Evolutionary conservation across 2,113 vertebrate genomes (phyloP).

Genomic region (Pavo muticus): DNA sequence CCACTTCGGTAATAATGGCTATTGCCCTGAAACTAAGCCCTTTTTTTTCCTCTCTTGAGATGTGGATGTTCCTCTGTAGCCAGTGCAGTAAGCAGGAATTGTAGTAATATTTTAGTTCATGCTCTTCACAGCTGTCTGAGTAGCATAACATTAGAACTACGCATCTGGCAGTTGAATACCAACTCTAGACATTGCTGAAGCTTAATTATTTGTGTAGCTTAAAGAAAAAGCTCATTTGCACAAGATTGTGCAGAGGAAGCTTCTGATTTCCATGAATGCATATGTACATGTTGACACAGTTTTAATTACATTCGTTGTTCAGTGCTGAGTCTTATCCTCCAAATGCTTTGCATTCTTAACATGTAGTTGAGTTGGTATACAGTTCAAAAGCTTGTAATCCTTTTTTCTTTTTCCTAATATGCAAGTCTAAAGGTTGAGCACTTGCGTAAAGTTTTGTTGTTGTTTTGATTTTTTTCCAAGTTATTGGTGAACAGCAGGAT

Average conservation of each 20-base stretch:
- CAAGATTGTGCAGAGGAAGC: background rate
- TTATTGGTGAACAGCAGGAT: background rate
- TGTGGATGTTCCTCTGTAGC: background rate
- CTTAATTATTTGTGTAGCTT: background rate
- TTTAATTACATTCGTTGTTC: background rate
- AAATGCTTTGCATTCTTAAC: background rate
- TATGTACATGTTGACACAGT: fast-evolving
- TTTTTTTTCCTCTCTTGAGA: background rate
- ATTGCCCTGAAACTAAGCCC: background rate
- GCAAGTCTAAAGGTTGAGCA: background rate
- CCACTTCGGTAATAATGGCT: background rate
- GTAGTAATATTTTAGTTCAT: background rate
- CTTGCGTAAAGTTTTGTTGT: background rate
- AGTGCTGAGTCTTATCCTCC: background rate
- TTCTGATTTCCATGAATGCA: background rate
- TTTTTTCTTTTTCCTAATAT: background rate
- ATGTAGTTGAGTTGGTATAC: background rate
- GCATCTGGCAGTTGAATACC: background rate
- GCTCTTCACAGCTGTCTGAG: background rate
- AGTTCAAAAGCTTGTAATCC: background rate
- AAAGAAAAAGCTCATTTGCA: background rate
- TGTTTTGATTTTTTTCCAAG: background rate
- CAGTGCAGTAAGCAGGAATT: background rate
- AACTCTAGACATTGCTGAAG: background rate
- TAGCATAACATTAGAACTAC: background rate